Base-by-base conservation (phyloP, 2,113 vertebrate genomes). In the Hippocampus abdominalis region DNA sequence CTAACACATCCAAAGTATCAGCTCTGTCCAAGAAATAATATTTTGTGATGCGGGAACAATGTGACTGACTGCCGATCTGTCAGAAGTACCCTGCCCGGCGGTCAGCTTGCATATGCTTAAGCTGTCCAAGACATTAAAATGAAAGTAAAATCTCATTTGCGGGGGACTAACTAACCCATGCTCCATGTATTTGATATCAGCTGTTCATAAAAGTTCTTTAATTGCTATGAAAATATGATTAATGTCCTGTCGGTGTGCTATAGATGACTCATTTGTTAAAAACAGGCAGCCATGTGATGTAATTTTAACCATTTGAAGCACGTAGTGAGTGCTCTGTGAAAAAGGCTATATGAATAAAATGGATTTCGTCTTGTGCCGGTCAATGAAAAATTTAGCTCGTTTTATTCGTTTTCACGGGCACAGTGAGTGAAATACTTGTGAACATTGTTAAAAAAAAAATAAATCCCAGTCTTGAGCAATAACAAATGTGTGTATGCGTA, bases 141-240 rank as follows among this genome's bases (percentile, higher is more conserved):
- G 36, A 39, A 7, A 20, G 25, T 49, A 49, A 49, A 66, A 29
- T 29, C 4, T 49, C 15, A 29, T 65, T 48, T 48, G 25, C 23
- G 29, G 42, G 57, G 3, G 8, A 64, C 29, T 20, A 62, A 62
- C 29, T 7, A 6, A 9, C 29, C 18, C 2, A 20, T 40, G 56
- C 39, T 42, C 27, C 39, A 21, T 27, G 44, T 23, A 54, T 66
- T 11, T 69, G 3, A 69, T 72, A 44, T 23, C 8, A 67, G 66
- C 54, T 62, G 20, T 3, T 36, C 12, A 4, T 61, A 54, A 70
- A 18, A 64, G 61, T 29, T 2, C 1, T 36, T 8, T 2, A 54
- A 70, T n/a, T 60, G 44, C 27, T 3, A 48, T 46, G 46, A 62
- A 42, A 44, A 65, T 60, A 25, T 39, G 12, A 25, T 66, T 18